These are phyloP conservation scores for Vanessa atalanta DNA, from an alignment of 1,140 invertebrate genomes.

Conservation along the genomic window DNA sequence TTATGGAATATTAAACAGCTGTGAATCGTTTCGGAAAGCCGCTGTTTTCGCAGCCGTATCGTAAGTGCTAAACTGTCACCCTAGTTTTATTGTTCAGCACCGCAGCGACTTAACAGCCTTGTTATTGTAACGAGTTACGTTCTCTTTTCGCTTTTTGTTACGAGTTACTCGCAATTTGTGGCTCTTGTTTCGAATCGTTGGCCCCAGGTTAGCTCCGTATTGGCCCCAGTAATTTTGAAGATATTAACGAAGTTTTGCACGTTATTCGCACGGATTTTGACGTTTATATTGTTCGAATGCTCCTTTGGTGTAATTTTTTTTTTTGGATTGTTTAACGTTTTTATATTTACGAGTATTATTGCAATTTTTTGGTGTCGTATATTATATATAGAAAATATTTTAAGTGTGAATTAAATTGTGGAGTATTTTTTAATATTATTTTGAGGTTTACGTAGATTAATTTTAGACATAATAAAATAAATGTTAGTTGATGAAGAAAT, in stretches of 20 bases:
- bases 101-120: conserved; percentile 61
- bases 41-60: conserved; percentile 34
- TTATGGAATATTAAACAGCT: background rate
- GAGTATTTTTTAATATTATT: too few relatives aligned
- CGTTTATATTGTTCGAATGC: conserved; percentile 41
- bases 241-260: conserved; percentile 50
- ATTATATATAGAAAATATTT: too few relatives aligned
- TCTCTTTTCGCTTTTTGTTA: conserved; percentile 52
- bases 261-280: conserved; percentile 35
- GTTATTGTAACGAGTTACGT: conserved; percentile 62
- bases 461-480: too few relatives aligned
- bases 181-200: conserved; percentile 54
- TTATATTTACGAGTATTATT: background rate
- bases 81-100: conserved; percentile 61
- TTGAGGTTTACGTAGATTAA: too few relatives aligned
- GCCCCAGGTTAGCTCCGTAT: conserved; percentile 12
- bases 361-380: background rate
- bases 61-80: conserved; percentile 59
- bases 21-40: background rate
- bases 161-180: conserved; percentile 50
- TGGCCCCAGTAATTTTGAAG: conserved; percentile 40
- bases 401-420: too few relatives aligned
- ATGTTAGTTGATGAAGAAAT: too few relatives aligned
- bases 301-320: conserved; percentile 23
- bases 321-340: background rate